These are phyloP conservation scores for Danionella dracula DNA, from an alignment of 2,797 vertebrate species.

Conservation along the genomic window DNA sequence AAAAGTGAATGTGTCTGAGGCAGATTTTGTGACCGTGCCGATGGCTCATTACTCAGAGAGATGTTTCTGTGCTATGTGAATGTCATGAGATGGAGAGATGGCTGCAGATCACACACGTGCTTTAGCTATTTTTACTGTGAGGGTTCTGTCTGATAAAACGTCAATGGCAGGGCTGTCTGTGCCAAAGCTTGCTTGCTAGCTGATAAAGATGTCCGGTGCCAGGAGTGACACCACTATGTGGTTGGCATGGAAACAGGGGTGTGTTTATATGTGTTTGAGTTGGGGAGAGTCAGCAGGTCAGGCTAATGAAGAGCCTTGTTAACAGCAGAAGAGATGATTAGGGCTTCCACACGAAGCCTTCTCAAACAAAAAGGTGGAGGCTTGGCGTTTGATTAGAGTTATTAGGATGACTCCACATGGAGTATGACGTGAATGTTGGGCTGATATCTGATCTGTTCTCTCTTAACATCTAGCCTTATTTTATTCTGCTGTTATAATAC, in stretches of 20 bases:
- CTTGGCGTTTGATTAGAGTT: background rate
- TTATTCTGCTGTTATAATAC: too few species aligned
- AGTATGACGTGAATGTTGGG: too few species aligned
- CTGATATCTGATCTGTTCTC: background rate
- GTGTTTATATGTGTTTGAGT: background rate
- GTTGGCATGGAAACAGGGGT: background rate
- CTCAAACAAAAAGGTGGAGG: slow-evolving; percentile 53
- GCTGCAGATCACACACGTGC: slow-evolving; percentile 12
- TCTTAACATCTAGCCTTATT: too few species aligned
- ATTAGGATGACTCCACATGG: background rate
- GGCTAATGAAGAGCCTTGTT: slow-evolving; percentile 21
- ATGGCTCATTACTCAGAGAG: slow-evolving; percentile 19
- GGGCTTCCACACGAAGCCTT: slow-evolving; percentile 70
- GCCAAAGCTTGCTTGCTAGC: slow-evolving; percentile 19
- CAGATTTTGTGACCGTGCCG: slow-evolving; percentile 14
- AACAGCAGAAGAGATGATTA: slow-evolving; percentile 51
- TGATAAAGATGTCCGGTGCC: slow-evolving; percentile 23
- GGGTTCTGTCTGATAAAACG: slow-evolving; percentile 16
- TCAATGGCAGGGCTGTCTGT: slow-evolving; percentile 1
- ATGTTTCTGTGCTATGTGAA: slow-evolving; percentile 15
- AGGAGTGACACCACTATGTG: slow-evolving; percentile 16
- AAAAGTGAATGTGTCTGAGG: background rate
- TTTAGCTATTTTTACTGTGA: slow-evolving; percentile 15
- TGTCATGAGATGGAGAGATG: slow-evolving; percentile 27
- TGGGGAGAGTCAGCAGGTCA: background rate